Base-by-base conservation (phyloP, 2,888 invertebrate genomes). In the Chrysodeixis includens region DNA sequence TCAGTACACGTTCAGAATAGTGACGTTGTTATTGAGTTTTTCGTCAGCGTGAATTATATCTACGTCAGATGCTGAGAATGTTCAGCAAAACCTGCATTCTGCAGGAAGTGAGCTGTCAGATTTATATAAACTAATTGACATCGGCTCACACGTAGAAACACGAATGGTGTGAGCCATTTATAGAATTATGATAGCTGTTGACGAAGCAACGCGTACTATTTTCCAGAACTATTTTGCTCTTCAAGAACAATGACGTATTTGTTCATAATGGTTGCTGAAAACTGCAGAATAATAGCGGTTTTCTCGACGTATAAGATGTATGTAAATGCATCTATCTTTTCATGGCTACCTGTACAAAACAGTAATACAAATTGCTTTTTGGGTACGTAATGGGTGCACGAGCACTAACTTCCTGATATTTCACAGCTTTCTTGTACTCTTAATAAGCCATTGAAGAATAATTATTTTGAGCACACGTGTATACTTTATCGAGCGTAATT, bases 31-130 rank as follows among this genome's bases (percentile, higher is more conserved):
- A 74, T 81, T 76, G 79, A 74, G 70, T 73, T 74, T 55, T 65
- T 83, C 84, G 79, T 86, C 83, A 79, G 78, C 74, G 57, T 76
- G 75, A 82, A 78, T 78, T 76, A 76, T 60, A 56, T 56, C 70
- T 79, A 87, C 87, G 89, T 86, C 85, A 85, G 78, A 76, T 71
- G 74, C 61, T 83, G 78, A 81, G 86, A 89, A 88, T 88, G 85
- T 79, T 76, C 71, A 75, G 79, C 74, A 80, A 84, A 81, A 77
- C 75, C 80, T 81, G 82, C 79, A 83, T 82, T 75, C 69, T 74
- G 56, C 77, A 83, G 87, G 87, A 88, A 88, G 79, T 76, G 69
- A 76, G 73, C 76, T 81, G 86, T 88, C 85, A 84, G 78, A 84
- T 82, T 82, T 82, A 84, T 83, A 80, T 83, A 82, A 77, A 82